A percentile compares a stretch with the other conserved stretches of the same genome.
Evolutionary conservation across 1,140 invertebrate genomes (phyloP).

Genomic region (Nephila pilipes): DNA sequence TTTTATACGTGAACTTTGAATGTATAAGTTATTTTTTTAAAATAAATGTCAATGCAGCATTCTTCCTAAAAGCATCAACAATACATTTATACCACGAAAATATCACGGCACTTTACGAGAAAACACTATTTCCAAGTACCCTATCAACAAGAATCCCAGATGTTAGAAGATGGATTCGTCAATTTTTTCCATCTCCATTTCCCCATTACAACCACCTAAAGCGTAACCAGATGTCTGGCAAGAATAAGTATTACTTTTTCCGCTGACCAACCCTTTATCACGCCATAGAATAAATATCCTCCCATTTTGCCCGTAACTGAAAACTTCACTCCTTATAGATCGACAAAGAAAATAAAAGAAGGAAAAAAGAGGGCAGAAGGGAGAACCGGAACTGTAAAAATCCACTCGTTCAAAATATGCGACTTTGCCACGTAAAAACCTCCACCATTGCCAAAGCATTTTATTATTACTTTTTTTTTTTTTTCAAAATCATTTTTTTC

Average conservation of each 20-base stretch:
- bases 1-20: no score
- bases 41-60: no score
- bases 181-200: not conserved
- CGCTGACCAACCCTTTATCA: not conserved
- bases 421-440: conserved; percentile 6
- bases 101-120: no score
- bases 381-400: not conserved
- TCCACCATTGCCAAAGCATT: conserved; percentile 6
- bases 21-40: no score
- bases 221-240: not conserved
- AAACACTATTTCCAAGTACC: not conserved
- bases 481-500: not conserved
- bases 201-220: not conserved
- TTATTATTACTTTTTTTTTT: conserved; percentile 1
- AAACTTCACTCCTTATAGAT: not conserved
- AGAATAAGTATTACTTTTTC: not conserved
- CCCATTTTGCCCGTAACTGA: not conserved
- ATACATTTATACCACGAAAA: no score
- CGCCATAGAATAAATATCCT: not conserved
- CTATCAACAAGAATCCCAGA: not conserved
- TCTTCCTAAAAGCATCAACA: no score
- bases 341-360: not conserved
- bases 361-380: not conserved
- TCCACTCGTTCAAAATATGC: conserved; percentile 31
- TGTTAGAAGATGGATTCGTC: not conserved